Base-by-base conservation (phyloP, 2,113 vertebrate species). In the Ellobius talpinus region DNA sequence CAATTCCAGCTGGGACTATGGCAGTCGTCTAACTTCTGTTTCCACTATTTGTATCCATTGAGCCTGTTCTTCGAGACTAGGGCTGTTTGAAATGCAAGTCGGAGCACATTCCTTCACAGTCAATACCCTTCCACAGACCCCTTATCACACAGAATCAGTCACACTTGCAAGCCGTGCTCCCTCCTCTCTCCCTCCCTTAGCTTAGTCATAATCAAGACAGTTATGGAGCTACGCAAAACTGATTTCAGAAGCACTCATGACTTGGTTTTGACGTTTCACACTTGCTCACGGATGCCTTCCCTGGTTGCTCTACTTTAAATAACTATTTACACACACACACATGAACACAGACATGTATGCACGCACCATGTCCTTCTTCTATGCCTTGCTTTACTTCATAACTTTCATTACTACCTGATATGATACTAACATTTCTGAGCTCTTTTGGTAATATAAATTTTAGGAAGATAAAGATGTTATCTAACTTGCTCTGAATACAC, bases 381-480 rank as follows among this genome's bases (percentile, higher is more conserved):
- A 17, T 72, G 77, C 19, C 89, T 79, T 76, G 55, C 12, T 90
- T 96, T 91, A 86, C 3, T n/a, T 82, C 29, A 86, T 17, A 70
- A 8, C 12, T 19, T 88, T 96, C 42, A 70, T 84, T 52, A 73
- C 17, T n/a, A 58, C 31, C 13, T 88, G 50, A 78, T 6, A 76
- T 87, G 72, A 88, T 84, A 63, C 45, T 89, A 87, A 90, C 26
- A 76, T 85, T 52, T 58, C 39, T 81, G 17, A 31, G 89, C 1
- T 96, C 79, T 91, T 78, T 45, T n/a, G 39, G 47, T 26, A 95
- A 23, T 24, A 2, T 76, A 89, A 86, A 87, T 10, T 77, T 93
- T 74, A 96, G 24, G n/a, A 95, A 88, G 39, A 55, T 63, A 90
- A 86, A 2, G 10, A 89, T 86, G 94, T 87, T 77, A 89, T 87